These are phyloP conservation scores for Cyprinus carpio DNA, from an alignment of 2,113 vertebrate genomes.

Conservation along the genomic window DNA sequence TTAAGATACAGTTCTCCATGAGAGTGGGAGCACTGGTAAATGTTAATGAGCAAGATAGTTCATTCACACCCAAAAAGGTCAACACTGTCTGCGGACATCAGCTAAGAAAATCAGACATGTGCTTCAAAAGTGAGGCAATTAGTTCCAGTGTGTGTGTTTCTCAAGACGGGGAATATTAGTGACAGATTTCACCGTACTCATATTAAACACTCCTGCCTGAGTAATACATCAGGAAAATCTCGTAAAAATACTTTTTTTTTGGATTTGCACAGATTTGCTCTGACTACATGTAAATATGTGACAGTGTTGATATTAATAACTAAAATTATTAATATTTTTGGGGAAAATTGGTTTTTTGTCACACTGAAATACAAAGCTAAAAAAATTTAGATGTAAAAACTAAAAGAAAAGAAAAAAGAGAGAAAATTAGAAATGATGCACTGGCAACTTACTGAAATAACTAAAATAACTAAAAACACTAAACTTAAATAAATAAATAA, in stretches of 20 bases:
- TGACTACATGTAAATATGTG: neutral
- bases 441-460: no score
- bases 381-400: neutral
- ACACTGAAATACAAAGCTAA: neutral
- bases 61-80: conserved; percentile 72
- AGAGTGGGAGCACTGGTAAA: conserved; percentile 70
- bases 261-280: no score
- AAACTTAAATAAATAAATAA: neutral
- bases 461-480: no score
- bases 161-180: conserved; percentile 36
- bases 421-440: no score
- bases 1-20: conserved; percentile 67
- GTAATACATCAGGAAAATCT: neutral
- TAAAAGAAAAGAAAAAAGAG: no score
- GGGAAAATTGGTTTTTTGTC: neutral
- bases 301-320: neutral
- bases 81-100: conserved; percentile 60
- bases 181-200: neutral
- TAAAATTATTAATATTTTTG: neutral
- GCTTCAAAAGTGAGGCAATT: conserved; percentile 15
- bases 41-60: conserved; percentile 76
- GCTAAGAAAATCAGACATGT: conserved; percentile 48
- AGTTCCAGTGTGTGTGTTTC: conserved; percentile 20
- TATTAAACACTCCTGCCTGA: neutral
- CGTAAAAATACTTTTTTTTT: rapidly evolving